A percentile compares a stretch with the other conserved stretches of the same genome.
Evolutionary conservation across 2,797 vertebrate genomes (phyloP).

Genomic region (Leuciscus waleckii): DNA sequence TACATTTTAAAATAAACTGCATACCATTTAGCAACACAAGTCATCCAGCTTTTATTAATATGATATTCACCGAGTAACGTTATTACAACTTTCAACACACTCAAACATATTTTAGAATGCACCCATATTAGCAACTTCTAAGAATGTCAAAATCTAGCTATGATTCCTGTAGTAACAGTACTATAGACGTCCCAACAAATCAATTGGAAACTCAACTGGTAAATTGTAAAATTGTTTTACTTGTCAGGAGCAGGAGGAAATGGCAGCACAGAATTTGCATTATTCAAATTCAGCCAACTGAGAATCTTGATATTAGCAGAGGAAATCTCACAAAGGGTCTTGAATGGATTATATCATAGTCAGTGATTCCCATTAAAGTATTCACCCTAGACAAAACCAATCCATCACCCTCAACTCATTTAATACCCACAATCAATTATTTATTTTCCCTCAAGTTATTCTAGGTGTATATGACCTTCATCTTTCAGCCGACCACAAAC

Average conservation of each 20-base stretch:
- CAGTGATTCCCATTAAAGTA: neutral
- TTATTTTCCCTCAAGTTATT: neutral
- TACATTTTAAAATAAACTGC: too few relatives aligned
- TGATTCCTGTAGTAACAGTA: neutral
- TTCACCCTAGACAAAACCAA: constrained; percentile 8
- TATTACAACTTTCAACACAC: too few relatives aligned
- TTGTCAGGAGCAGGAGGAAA: neutral
- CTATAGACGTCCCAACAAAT: neutral
- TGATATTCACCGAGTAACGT: too few relatives aligned
- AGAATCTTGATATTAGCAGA: constrained; percentile 20
- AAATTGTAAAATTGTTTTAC: neutral
- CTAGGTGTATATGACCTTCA: too few relatives aligned
- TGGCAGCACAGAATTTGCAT: constrained; percentile 12
- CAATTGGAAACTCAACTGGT: neutral
- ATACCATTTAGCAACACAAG: too few relatives aligned
- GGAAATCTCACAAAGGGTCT: constrained; percentile 11
- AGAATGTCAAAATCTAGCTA: neutral
- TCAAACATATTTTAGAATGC: too few relatives aligned
- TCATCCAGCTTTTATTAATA: too few relatives aligned
- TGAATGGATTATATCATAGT: neutral
- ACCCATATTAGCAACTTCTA: neutral
- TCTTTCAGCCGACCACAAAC: too few relatives aligned
- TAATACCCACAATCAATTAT: neutral
- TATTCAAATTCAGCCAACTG: constrained; percentile 31
- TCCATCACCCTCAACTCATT: neutral